phyloP scores from a whole-genome alignment of 2,113 vertebrate species.

The Eublepharis macularius region DNA sequence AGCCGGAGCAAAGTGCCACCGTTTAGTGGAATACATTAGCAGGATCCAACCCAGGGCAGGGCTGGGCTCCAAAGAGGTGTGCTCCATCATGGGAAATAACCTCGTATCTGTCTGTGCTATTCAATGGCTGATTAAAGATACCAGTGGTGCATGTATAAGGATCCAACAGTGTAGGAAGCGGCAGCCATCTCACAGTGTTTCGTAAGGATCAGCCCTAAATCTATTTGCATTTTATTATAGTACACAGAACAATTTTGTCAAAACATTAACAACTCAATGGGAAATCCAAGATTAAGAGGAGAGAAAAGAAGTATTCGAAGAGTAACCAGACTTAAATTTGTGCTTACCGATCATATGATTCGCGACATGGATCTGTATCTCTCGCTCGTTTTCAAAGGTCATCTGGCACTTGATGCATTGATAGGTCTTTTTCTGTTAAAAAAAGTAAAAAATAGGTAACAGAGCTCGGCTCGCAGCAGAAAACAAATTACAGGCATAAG shows the following conservation, averaged over 20 bases:
- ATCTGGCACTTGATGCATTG: constrained; percentile 99
- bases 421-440: constrained; percentile 95
- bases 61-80: background rate
- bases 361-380: constrained; percentile 98
- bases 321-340: constrained; percentile 32
- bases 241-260: constrained; percentile 46
- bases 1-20: too few species aligned
- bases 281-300: constrained; percentile 23
- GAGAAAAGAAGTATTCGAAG: constrained; percentile 38
- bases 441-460: constrained; percentile 68
- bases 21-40: too few species aligned
- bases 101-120: too few species aligned
- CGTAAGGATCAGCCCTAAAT: background rate
- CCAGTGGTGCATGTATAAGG: too few species aligned
- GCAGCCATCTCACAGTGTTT: background rate
- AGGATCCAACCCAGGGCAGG: background rate
- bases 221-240: background rate
- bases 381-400: constrained; percentile 98
- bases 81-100: background rate
- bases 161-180: background rate
- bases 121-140: too few species aligned
- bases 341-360: constrained; percentile 99
- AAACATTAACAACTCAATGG: constrained; percentile 55
- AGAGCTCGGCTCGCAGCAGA: constrained; percentile 54
- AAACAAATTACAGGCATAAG: constrained; percentile 45